A percentile compares a stretch with the other conserved stretches of the same genome.
phyloP scores from a whole-genome alignment of 2,888 invertebrate species.

The Sarcophaga rosellei region DNA sequence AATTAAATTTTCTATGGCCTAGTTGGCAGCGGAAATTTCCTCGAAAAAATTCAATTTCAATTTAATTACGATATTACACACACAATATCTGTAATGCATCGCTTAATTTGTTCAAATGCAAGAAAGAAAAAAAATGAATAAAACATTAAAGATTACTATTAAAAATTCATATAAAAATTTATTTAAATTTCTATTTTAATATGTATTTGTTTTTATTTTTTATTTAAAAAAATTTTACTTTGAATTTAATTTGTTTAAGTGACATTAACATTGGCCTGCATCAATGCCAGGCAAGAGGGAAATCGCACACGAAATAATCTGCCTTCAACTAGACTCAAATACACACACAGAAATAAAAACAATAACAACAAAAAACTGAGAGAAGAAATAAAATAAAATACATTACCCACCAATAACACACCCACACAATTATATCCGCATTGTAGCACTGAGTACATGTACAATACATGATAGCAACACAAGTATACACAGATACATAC shows the following conservation, averaged over 20 bases:
- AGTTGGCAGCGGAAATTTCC: too few relatives aligned
- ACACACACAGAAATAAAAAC: background rate
- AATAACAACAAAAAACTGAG: background rate
- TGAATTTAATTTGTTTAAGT: constrained; percentile 36
- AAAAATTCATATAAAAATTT: background rate
- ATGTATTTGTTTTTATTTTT: background rate
- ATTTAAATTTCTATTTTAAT: background rate
- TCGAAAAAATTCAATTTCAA: background rate
- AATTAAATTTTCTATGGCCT: too few relatives aligned
- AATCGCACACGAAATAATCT: constrained; percentile 25
- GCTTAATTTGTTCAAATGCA: too few relatives aligned
- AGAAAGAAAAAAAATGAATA: too few relatives aligned
- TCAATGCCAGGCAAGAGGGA: constrained; percentile 57
- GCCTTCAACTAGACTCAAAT: constrained; percentile 44
- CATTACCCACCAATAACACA: constrained; percentile 37
- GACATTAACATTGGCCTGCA: constrained; percentile 64
- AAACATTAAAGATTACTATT: background rate
- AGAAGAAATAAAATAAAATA: constrained; percentile 17
- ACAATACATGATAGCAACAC: constrained; percentile 34
- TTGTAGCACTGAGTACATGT: constrained; percentile 3
- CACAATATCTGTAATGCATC: too few relatives aligned
- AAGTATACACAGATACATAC: constrained; percentile 10
- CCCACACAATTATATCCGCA: constrained; percentile 36
- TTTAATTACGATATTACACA: background rate
- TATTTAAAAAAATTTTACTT: constrained; percentile 13